Conservation (phyloP, 2,888 invertebrate species). For the Drosophila mettleri region DNA sequence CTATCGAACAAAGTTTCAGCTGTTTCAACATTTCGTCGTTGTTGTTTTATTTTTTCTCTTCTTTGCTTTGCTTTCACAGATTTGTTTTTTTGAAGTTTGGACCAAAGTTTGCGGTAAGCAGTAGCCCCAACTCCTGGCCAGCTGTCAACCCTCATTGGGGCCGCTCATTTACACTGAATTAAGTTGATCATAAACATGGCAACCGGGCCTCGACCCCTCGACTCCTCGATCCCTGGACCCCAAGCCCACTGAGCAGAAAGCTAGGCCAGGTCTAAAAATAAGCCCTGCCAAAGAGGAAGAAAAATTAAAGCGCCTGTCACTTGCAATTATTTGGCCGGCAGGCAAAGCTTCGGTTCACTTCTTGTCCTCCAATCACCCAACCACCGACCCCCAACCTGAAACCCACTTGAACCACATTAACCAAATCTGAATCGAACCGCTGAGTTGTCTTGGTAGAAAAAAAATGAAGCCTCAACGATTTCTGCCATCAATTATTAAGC, state of each 20-base stretch:
- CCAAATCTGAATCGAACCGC: slow-evolving; percentile 52
- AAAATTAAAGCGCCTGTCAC: slow-evolving; percentile 82
- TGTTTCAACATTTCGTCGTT: slow-evolving; percentile 44
- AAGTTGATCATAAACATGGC: slow-evolving; percentile 75
- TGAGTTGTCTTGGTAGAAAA: slow-evolving; percentile 46
- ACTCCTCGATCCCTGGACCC: slow-evolving; percentile 16
- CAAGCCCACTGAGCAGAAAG: background rate
- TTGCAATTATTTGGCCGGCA: slow-evolving; percentile 81
- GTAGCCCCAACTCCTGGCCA: slow-evolving; percentile 9
- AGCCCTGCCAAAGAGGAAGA: slow-evolving; percentile 74
- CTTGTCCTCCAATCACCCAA: slow-evolving; percentile 14
- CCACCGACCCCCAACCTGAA: background rate
- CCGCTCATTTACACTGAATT: slow-evolving; percentile 81
- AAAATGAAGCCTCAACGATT: slow-evolving; percentile 36
- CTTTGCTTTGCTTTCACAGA: slow-evolving; percentile 63
- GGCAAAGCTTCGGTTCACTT: slow-evolving; percentile 66
- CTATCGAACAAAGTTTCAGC: slow-evolving; percentile 57
- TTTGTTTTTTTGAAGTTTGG: slow-evolving; percentile 79
- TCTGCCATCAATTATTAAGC: slow-evolving; percentile 66
- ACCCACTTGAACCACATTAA: slow-evolving; percentile 46
- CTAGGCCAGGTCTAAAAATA: slow-evolving; percentile 57
- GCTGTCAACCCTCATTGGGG: slow-evolving; percentile 63
- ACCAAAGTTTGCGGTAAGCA: slow-evolving; percentile 55
- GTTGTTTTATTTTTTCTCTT: slow-evolving; percentile 45
- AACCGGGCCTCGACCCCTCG: slow-evolving; percentile 47